phyloP scores from a whole-genome alignment of 2,797 vertebrate genomes.

The Diceros bicornis region DNA sequence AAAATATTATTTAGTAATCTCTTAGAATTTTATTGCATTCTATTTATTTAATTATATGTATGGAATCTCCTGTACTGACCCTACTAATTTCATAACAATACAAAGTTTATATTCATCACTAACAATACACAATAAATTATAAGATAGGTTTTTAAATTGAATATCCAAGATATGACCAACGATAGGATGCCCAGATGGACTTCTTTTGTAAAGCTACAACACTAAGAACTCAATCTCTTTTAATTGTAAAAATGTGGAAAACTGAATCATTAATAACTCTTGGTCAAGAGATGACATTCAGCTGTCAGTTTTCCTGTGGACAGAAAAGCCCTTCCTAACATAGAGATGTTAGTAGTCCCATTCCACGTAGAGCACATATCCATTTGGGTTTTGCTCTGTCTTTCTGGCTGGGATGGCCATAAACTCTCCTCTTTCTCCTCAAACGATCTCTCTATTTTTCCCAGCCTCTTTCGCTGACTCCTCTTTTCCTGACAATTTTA shows the following conservation, averaged over 20 bases:
- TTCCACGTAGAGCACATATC: too few relatives aligned
- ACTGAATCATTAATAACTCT: not conserved
- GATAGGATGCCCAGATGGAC: not conserved
- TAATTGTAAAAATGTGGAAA: constrained; percentile 15
- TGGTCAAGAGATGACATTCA: constrained; percentile 14
- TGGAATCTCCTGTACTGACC: not conserved
- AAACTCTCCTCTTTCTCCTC: not conserved
- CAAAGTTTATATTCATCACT: constrained; percentile 21
- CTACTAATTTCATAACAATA: constrained; percentile 25
- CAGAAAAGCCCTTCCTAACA: not conserved
- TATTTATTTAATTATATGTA: constrained; percentile 16
- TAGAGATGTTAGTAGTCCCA: not conserved
- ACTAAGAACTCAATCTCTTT: not conserved
- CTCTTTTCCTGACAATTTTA: not conserved
- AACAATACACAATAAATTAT: constrained; percentile 10
- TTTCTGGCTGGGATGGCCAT: not conserved
- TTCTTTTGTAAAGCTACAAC: not conserved
- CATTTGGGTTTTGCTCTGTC: not conserved
- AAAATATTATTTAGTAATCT: constrained; percentile 47
- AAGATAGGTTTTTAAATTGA: constrained; percentile 55
- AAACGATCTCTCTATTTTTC: not conserved
- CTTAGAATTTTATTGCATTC: not conserved
- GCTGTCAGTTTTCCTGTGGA: not conserved
- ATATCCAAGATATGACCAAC: not conserved
- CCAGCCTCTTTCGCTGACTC: not conserved